These are phyloP conservation scores for Eulemur macaco DNA, from an alignment of 2,113 vertebrate species.

Conservation along the genomic window DNA sequence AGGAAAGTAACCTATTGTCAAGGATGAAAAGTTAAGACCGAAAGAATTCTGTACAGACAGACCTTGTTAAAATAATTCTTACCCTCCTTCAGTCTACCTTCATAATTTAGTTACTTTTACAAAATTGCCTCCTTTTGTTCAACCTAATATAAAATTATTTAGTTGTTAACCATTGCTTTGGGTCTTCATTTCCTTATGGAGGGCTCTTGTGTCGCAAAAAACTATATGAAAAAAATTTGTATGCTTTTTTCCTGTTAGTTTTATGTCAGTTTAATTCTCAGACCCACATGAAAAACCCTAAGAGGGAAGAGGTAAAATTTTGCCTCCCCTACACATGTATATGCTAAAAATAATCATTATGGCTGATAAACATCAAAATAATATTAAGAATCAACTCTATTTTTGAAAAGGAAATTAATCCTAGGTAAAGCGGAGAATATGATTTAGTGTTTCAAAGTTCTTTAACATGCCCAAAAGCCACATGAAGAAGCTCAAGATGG, in stretches of 20 bases:
- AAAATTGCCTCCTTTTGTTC: not conserved
- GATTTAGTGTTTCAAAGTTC: not conserved
- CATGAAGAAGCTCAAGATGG: not conserved
- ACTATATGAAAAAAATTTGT: not conserved
- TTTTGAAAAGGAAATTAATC: not conserved
- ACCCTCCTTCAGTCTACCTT: not conserved
- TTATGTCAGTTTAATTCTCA: not conserved
- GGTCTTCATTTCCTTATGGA: not conserved
- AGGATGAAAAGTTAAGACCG: not conserved
- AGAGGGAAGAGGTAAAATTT: not conserved
- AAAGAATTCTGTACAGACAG: not conserved
- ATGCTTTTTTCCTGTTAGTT: not conserved
- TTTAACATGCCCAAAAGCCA: not conserved
- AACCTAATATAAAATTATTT: not conserved
- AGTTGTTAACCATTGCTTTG: not conserved
- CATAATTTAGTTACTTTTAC: not conserved
- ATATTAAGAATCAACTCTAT: not conserved
- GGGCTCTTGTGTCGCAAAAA: not conserved
- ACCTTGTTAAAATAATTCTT: not conserved
- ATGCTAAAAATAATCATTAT: not conserved
- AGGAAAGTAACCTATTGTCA: not conserved
- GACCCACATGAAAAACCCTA: not conserved
- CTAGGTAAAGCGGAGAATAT: not conserved
- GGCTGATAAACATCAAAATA: not conserved
- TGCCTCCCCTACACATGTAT: not conserved